These are phyloP conservation scores for Augiades crinisus DNA, from an alignment of 2,888 invertebrate species.

Conservation along the genomic window DNA sequence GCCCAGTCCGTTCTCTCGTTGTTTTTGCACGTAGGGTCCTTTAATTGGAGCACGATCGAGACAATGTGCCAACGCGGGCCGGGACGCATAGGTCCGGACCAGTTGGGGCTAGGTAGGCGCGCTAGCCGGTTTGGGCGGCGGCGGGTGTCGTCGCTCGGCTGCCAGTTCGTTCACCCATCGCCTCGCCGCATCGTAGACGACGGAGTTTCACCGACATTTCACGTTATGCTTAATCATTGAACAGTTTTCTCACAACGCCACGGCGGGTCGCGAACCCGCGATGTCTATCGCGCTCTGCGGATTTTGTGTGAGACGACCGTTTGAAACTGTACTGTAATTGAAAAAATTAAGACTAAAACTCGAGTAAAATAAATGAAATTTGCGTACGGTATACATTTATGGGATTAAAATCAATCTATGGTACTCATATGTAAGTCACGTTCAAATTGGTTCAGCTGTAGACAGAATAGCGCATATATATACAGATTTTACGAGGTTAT, in stretches of 20 bases:
- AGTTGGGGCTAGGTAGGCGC: slow-evolving; percentile 54
- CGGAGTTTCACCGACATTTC: slow-evolving; percentile 41
- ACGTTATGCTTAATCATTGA: slow-evolving; percentile 45
- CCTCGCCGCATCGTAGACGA: slow-evolving; percentile 35
- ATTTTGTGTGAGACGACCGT: too few species aligned
- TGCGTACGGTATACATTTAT: too few species aligned
- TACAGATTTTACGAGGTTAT: too few species aligned
- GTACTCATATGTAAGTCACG: too few species aligned
- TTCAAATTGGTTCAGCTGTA: too few species aligned
- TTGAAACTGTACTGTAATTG: too few species aligned
- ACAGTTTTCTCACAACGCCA: slow-evolving; percentile 12
- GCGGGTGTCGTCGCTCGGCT: slow-evolving; percentile 33
- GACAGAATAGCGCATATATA: too few species aligned
- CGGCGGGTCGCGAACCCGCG: slow-evolving; percentile 9
- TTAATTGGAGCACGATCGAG: slow-evolving; percentile 41
- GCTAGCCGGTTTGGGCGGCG: slow-evolving; percentile 71
- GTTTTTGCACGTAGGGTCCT: not conserved
- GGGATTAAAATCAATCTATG: too few species aligned
- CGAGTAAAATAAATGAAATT: too few species aligned
- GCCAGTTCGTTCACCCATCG: slow-evolving; percentile 74
- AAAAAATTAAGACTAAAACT: too few species aligned
- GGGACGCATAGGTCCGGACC: slow-evolving; percentile 7
- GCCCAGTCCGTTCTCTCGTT: too few species aligned
- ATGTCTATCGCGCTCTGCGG: too few species aligned
- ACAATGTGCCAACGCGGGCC: slow-evolving; percentile 8